These are phyloP conservation scores for Eupeodes latifasciatus DNA, from an alignment of 2,888 invertebrate genomes.

Conservation along the genomic window DNA sequence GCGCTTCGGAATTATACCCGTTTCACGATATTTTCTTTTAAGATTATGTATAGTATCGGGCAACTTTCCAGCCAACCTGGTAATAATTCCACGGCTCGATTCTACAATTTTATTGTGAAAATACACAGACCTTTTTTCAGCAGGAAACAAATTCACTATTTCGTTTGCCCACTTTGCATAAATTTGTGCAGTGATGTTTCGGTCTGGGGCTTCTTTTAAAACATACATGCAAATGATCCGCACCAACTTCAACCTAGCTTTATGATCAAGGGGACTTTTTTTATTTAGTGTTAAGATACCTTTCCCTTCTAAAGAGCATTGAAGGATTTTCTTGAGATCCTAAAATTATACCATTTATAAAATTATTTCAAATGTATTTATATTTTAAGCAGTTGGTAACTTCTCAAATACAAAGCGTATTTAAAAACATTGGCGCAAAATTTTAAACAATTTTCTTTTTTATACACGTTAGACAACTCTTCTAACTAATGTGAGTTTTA, in stretches of 20 bases:
- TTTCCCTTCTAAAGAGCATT: neutral
- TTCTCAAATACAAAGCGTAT: too few species aligned
- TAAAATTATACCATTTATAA: neutral
- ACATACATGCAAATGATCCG: neutral
- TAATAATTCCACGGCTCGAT: neutral
- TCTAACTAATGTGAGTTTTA: too few species aligned
- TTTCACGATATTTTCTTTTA: neutral
- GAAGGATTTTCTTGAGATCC: neutral
- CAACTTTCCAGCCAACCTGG: neutral
- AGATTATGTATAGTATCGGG: neutral
- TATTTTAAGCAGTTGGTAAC: too few species aligned
- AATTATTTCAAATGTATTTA: too few species aligned
- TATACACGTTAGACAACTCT: too few species aligned
- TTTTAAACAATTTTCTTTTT: too few species aligned
- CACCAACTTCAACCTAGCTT: neutral
- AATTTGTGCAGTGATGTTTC: neutral
- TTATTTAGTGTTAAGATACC: neutral
- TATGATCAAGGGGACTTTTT: neutral
- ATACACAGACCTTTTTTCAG: neutral
- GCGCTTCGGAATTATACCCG: neutral
- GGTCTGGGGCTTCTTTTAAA: neutral
- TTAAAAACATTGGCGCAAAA: too few species aligned
- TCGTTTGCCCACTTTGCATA: neutral
- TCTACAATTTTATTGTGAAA: neutral
- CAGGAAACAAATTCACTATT: neutral